A percentile compares a stretch with the other conserved stretches of the same genome.
These are phyloP conservation scores for Lymantria dispar DNA, from an alignment of 2,888 invertebrate genomes.

Conservation along the genomic window DNA sequence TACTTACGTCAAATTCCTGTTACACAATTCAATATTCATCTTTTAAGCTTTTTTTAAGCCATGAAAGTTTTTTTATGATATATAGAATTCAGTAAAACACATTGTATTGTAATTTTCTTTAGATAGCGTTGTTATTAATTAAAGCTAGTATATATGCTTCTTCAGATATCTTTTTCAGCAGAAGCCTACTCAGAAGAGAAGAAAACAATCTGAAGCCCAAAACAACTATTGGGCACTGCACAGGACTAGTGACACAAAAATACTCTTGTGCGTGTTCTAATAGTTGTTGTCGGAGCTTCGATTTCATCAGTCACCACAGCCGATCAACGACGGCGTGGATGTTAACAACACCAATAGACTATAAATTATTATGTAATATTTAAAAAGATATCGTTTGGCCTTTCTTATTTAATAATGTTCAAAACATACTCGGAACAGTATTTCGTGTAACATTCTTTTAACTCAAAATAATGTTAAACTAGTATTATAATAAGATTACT, in stretches of 20 bases:
- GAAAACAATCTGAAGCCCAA: slow-evolving; percentile 83
- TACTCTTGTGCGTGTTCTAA: slow-evolving; percentile 99
- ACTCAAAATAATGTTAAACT: no score
- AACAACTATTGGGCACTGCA: slow-evolving; percentile 99
- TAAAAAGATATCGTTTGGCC: no score
- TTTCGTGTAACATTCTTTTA: no score
- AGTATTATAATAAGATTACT: no score
- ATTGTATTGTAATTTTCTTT: no score
- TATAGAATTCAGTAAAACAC: no score
- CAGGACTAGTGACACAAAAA: slow-evolving; percentile 91
- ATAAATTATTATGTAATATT: neutral
- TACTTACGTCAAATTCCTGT: no score
- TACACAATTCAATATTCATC: no score
- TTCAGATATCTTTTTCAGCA: slow-evolving; percentile 16
- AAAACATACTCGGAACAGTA: no score
- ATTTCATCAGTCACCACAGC: slow-evolving; percentile 52
- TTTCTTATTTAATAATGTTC: no score
- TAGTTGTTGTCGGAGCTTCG: slow-evolving; percentile 95
- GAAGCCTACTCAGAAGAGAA: slow-evolving; percentile 15
- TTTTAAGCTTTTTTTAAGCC: no score
- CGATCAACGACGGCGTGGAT: neutral
- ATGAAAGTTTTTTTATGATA: no score
- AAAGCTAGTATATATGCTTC: neutral
- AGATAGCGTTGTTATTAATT: neutral
- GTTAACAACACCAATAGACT: neutral